Conservation (phyloP, 1,140 invertebrate genomes). For the Trichonephila inaurata region DNA sequence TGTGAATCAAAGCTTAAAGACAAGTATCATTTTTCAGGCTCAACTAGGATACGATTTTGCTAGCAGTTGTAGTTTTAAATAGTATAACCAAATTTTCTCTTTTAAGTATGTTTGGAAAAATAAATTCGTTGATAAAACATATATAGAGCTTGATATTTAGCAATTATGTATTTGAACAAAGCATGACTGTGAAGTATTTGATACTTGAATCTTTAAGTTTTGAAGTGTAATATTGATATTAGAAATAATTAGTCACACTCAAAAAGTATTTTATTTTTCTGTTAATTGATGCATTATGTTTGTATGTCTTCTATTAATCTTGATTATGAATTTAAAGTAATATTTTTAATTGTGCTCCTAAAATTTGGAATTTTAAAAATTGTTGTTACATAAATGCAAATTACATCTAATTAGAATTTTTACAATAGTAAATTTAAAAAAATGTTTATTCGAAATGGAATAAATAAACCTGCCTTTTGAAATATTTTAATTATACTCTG, state of each 20-base stretch:
- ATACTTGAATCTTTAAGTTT: not conserved
- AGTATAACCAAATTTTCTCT: not conserved
- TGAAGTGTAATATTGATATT: too few relatives aligned
- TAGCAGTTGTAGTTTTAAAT: not conserved
- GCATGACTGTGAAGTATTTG: not conserved
- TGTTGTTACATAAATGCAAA: not conserved
- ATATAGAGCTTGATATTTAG: not conserved
- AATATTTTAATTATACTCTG: slow-evolving; percentile 35
- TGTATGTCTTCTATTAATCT: too few relatives aligned
- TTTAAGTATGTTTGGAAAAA: not conserved
- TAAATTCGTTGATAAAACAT: not conserved
- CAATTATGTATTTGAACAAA: not conserved
- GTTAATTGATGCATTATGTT: too few relatives aligned
- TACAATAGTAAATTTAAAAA: not conserved
- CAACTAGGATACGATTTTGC: not conserved
- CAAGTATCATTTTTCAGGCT: not conserved
- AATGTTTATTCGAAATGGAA: not conserved
- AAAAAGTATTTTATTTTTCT: too few relatives aligned
- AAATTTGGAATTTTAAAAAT: not conserved
- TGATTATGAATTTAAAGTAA: too few relatives aligned
- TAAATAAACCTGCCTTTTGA: not conserved
- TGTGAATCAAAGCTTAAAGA: not conserved
- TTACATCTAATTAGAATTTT: not conserved
- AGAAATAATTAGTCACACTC: too few relatives aligned
- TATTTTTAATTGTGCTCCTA: not conserved